phyloP scores from a whole-genome alignment of 1,140 invertebrate species.

The Drosophila lowei region DNA sequence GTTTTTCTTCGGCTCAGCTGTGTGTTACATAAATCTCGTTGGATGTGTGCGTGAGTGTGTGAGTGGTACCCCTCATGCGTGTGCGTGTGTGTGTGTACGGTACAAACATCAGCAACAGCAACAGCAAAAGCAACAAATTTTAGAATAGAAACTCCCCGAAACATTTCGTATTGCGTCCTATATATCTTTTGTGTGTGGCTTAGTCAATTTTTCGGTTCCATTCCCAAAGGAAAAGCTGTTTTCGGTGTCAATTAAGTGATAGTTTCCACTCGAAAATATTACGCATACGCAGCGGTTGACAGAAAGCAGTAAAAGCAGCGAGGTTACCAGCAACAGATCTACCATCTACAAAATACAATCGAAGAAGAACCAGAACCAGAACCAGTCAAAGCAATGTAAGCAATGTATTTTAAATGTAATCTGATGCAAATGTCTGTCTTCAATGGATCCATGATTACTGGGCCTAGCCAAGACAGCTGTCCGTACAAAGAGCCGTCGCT shows the following conservation, averaged over 20 bases:
- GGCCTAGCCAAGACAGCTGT: no score
- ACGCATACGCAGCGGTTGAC: slow-evolving; percentile 50
- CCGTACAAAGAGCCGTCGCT: no score
- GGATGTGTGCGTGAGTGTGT: slow-evolving; percentile 43
- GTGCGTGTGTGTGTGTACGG: slow-evolving; percentile 36
- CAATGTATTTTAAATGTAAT: no score
- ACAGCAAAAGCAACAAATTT: slow-evolving; percentile 5
- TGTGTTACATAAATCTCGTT: slow-evolving; percentile 74
- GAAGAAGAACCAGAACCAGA: slow-evolving; percentile 6
- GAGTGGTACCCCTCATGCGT: slow-evolving; percentile 45
- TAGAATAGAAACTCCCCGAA: slow-evolving; percentile 35
- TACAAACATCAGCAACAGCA: slow-evolving; percentile 43
- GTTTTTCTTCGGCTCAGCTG: slow-evolving; percentile 46
- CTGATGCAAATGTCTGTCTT: not conserved
- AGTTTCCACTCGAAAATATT: slow-evolving; percentile 39
- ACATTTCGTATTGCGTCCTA: slow-evolving; percentile 6
- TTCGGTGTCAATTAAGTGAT: slow-evolving; percentile 62
- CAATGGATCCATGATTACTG: no score
- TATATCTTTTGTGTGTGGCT: slow-evolving; percentile 11
- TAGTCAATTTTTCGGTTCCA: slow-evolving; percentile 37
- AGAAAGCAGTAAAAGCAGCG: not conserved
- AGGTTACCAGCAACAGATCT: slow-evolving; percentile 3
- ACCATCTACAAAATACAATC: slow-evolving; percentile 12
- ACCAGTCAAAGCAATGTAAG: slow-evolving; percentile 52
- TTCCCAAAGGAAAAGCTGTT: slow-evolving; percentile 28